Base-by-base conservation (phyloP, 2,113 vertebrate species). In the Bubo bubo region DNA sequence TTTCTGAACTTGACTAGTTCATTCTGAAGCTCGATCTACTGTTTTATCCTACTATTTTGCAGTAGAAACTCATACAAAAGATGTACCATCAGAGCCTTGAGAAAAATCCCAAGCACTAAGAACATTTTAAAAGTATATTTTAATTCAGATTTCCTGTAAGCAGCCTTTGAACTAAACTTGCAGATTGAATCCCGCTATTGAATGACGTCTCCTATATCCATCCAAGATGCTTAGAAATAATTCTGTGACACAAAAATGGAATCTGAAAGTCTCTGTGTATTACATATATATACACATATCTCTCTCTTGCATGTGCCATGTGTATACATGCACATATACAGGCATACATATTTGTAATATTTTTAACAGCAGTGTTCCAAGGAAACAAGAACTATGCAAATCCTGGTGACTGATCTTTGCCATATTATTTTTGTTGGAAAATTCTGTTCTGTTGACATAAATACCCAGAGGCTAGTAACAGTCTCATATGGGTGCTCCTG, bases 151-250 rank as follows among this genome's bases (percentile, higher is more conserved):
- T 93, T 96, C 28, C 76, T 79, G 5, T 75, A 82, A 75, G 34
- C 37, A 93, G 14, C 84, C 47, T 81, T 80, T 94, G 56, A 91
- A 81, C 41, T 70, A 76, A 60, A 83, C 37, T 43, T 77, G 76
- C 81, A 64, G 21, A 59, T 4, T 50, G 41, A 66, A 55, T 63
- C 37, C 32, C 73, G 23, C 27, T 64, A 12, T 64, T 93, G 50
- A 32, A 58, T 86, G 41, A 70, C 50, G 27, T 73, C 43, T 88
- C 7, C 43, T 75, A 3, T 43, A 35, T 68, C 73, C 39, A 64
- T 60, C 37, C 20, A 67, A 71, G 71, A 80, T 21, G 11, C 32
- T 73, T 73, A 50, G 50, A 92, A 94, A 66, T 32, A 83, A 62
- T 52, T 76, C 39, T 72, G 47, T 88, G 35, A 79, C 47, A 72